Base-by-base conservation (phyloP, 1,140 invertebrate genomes). In the Oppia nitens region DNA sequence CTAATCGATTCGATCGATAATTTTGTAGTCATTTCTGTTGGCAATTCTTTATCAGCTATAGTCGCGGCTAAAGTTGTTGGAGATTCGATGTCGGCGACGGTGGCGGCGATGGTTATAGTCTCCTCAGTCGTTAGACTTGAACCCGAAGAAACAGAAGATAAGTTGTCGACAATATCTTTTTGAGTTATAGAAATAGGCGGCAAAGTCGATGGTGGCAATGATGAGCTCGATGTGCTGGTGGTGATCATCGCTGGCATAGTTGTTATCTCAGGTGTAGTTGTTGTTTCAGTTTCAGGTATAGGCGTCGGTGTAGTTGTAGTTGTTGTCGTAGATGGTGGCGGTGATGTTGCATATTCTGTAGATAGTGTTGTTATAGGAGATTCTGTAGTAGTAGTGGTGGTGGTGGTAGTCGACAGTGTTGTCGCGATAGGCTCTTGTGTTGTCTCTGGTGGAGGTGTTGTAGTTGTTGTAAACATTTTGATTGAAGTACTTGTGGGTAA, bases 311-410 rank as follows among this genome's bases (percentile, higher is more conserved):
- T 12, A 27, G 40, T 6, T 45, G 55, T 3, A 12, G 55, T 59
- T 21, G 57, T 55, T 2, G 55, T 23, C 20, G 29, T 47, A 0
- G 45, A 14, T 3, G 40, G 17, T 0, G 32, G 20, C 9, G 56
- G 54, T 23, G 32, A 45, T 26, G 51, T 53, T 23, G 61, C 17
- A 2, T 26, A 23, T 27, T 14, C 45, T 20, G 27, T 2, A 1
- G 48, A 14, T 23, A 3, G 27, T 25, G 61, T 59, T 21, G 58
- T 56, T 12, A 47, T 53, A 28, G 61, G 21, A 11, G 60, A 23
- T 29, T 1, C n/a, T 28, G 49, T 28, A 21, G 40, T 47, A 12
- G 57, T 56, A 29, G 61, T 20, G 14, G 47, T 47, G 23, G 20
- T 21, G 26, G 55, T 60, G 21, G 47, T 40, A 25, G 53, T 47